These are phyloP conservation scores for Acleris cristana DNA, from an alignment of 2,888 invertebrate genomes.

Conservation along the genomic window DNA sequence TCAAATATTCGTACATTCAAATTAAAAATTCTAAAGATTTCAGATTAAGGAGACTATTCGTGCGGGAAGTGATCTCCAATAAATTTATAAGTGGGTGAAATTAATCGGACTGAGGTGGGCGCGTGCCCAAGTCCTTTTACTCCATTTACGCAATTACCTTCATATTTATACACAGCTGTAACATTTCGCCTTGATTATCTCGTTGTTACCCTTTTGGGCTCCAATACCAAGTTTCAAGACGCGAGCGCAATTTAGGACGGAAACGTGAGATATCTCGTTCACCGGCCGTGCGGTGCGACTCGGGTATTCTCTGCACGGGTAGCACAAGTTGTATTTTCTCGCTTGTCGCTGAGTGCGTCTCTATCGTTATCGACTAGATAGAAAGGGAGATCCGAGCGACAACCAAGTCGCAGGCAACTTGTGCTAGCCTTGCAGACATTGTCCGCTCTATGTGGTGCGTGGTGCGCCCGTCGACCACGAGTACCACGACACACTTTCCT, in stretches of 20 bases:
- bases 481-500: constrained; percentile 73
- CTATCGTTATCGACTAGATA: too few relatives aligned
- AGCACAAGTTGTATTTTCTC: too few relatives aligned
- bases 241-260: constrained; percentile 47
- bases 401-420: too few relatives aligned
- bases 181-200: not conserved
- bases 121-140: constrained; percentile 30
- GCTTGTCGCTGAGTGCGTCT: too few relatives aligned
- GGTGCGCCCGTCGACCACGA: constrained; percentile 49
- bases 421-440: too few relatives aligned
- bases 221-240: too few relatives aligned
- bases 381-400: too few relatives aligned
- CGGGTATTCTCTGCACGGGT: constrained; percentile 49
- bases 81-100: constrained; percentile 39
- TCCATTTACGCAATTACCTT: constrained; percentile 17
- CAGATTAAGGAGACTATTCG: constrained; percentile 26
- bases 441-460: constrained; percentile 51
- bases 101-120: constrained; percentile 37
- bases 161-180: not conserved
- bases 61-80: constrained; percentile 34
- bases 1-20: too few relatives aligned
- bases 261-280: constrained; percentile 59
- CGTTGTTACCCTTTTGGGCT: not conserved
- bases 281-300: constrained; percentile 47
- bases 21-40: not conserved